Percentiles rank a stretch among this genome's conserved stretches.
Evolutionary conservation across 2,888 invertebrate genomes (phyloP).

Genomic region (Pristionchus japonicus): DNA sequence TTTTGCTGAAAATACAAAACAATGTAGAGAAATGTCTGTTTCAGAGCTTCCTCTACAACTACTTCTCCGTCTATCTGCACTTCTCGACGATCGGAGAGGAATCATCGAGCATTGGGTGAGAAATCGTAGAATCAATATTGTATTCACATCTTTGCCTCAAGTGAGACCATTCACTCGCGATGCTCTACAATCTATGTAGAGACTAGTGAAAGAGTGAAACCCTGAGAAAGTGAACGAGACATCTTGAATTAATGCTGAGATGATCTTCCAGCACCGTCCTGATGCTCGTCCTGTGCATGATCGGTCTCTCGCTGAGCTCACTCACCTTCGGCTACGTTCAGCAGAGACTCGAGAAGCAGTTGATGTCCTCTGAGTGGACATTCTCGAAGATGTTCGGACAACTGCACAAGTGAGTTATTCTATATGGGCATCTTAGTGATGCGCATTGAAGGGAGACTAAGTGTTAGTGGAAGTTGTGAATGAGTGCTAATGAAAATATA

Average conservation of each 20-base stretch:
- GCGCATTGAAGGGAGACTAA: no score
- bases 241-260: no score
- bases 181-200: no score
- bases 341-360: conserved; percentile 62
- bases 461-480: no score
- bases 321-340: conserved; percentile 60
- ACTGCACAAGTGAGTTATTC: conserved; percentile 29
- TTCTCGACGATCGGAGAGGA: conserved; percentile 68
- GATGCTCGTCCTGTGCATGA: conserved; percentile 59
- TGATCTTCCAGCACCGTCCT: conserved; percentile 56
- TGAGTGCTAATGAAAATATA: no score
- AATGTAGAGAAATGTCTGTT: background rate
- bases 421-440: no score
- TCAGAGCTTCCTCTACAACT: conserved; percentile 70
- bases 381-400: conserved; percentile 51
- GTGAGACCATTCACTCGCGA: no score
- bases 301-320: conserved; percentile 63
- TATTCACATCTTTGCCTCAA: no score
- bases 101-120: conserved; percentile 60
- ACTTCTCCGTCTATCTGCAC: conserved; percentile 68
- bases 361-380: conserved; percentile 63
- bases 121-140: no score
- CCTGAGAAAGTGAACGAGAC: background rate
- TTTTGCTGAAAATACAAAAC: background rate
- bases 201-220: background rate